Evolutionary conservation across 2,113 vertebrate genomes (phyloP), one percentile per base, ranked within the genome.

Genomic region (Solea senegalensis): DNA sequence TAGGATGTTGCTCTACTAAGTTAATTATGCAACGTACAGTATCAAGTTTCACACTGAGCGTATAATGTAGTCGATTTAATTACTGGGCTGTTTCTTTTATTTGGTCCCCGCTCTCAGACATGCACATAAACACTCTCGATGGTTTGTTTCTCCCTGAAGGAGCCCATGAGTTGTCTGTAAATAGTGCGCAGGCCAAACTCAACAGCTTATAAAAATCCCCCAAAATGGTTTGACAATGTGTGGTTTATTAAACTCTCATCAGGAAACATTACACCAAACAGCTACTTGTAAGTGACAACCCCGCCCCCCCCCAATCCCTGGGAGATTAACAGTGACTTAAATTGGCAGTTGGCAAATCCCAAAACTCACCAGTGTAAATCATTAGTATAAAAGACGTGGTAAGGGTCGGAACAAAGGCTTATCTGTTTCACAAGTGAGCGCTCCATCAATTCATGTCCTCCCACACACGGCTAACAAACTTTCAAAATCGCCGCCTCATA

Each of bases 391-490:
- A 78, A 67, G 27, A 16, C 57, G 26, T 8, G 53, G 61, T 78
- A 82, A 65, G 73, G 78, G 80, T 65, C 63, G 62, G 69, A 90
- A 92, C 90, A 92, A 91, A 91, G 76, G 62, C 72, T 80, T 64
- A 73, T 84, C 84, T 91, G 83, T 91, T 83, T 81, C 74, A 85
- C 79, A 76, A 75, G 52, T 8, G 7, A 55, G n/a, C 2, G 9
- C 70, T 55, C 58, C 73, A 43, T 69, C 57, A 56, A 74, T 79
- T 82, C 69, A 54, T 27, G 14, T 14, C 63, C 50, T 43, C 82
- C 74, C 77, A 71, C 55, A 2, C 81, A 51, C 53, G 2, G 54
- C 87, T 81, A 73, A 80, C 74, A 87, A 75, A 84, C 79, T 69
- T 89, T 85, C 80, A 89, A 72, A 34, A 78, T 27, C 58, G 51